phyloP scores from a whole-genome alignment of 2,797 vertebrate species.

The Echiichthys vipera region DNA sequence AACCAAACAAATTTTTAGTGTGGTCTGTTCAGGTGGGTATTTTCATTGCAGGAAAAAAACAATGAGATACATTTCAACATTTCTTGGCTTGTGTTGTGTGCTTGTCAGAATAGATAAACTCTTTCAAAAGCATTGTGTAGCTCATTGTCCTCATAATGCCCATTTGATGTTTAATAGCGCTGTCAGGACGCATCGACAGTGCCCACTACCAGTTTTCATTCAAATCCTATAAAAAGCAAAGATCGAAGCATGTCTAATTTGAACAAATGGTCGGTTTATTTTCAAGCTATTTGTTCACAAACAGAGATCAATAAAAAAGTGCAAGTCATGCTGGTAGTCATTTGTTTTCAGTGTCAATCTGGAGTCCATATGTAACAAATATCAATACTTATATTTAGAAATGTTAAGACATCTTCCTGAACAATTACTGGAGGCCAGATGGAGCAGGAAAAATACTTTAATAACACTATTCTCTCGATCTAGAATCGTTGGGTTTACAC shows the following conservation, averaged over 20 bases:
- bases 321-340: neutral
- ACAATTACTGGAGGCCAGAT: constrained; percentile 30
- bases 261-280: constrained; percentile 53
- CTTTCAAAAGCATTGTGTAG: constrained; percentile 36
- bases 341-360: constrained; percentile 40
- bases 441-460: constrained; percentile 18
- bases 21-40: constrained; percentile 21
- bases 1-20: constrained; percentile 22
- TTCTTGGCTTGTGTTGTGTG: constrained; percentile 36
- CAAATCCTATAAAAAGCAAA: constrained; percentile 49
- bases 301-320: constrained; percentile 35
- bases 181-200: constrained; percentile 37
- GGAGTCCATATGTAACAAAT: constrained; percentile 38
- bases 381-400: constrained; percentile 46
- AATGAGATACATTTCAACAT: constrained; percentile 59
- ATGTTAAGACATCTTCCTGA: constrained; percentile 16
- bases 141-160: constrained; percentile 51
- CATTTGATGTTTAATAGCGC: constrained; percentile 54
- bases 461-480: neutral
- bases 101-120: constrained; percentile 54
- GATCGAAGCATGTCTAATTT: constrained; percentile 57
- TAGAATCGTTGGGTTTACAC: constrained; percentile 15
- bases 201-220: constrained; percentile 29
- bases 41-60: constrained; percentile 17
- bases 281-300: constrained; percentile 19